Percentiles rank a stretch among this genome's conserved stretches.
These are phyloP conservation scores for Oncorhynchus masou DNA, from an alignment of 2,113 vertebrate species.

Conservation along the genomic window DNA sequence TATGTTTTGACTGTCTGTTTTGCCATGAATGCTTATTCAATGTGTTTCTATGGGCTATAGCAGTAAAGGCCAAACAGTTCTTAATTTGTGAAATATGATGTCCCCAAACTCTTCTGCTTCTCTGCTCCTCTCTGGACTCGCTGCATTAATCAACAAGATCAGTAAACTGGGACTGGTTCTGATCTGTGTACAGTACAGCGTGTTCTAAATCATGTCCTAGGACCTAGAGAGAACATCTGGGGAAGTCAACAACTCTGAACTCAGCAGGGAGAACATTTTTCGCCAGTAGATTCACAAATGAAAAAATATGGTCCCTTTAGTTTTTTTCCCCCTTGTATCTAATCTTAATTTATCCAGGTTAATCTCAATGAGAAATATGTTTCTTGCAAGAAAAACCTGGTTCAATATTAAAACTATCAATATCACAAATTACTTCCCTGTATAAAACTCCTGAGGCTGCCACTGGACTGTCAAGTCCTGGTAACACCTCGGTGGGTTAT, in stretches of 20 bases:
- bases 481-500: no score
- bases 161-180: neutral
- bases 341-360: no score
- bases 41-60: constrained; percentile 27
- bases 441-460: neutral
- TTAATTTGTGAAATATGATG: neutral
- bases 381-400: no score
- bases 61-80: constrained; percentile 34
- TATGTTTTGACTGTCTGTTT: no score
- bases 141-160: no score
- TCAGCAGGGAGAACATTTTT: neutral
- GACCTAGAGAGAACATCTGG: neutral
- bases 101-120: neutral
- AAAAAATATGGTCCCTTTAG: no score
- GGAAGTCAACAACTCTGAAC: neutral
- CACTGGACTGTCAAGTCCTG: constrained; percentile 10
- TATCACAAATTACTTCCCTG: no score
- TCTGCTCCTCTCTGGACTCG: no score
- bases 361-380: no score
- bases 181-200: neutral
- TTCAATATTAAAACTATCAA: no score
- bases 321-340: no score
- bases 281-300: no score
- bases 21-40: constrained; percentile 32
- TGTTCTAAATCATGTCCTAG: neutral